A percentile compares a stretch with the other conserved stretches of the same genome.
phyloP scores from a whole-genome alignment of 1,140 invertebrate genomes.

The Bombus difficillimus region DNA sequence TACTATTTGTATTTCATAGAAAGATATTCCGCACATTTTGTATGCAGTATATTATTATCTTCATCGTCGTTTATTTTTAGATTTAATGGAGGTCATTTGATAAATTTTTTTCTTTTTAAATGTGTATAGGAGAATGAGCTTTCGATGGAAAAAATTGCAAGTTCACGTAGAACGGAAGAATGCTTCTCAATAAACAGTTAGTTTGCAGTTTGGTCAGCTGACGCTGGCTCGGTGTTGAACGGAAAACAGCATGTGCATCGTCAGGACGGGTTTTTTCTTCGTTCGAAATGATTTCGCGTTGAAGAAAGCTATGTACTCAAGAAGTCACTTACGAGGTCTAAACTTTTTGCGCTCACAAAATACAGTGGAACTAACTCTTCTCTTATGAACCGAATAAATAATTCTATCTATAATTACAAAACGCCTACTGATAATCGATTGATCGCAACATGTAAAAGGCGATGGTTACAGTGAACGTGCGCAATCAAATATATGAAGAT shows the following conservation, averaged over 20 bases:
- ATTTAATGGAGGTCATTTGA: background rate
- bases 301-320: background rate
- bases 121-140: background rate
- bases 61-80: background rate
- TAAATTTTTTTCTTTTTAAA: no score
- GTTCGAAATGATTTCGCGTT: background rate
- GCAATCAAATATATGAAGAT: background rate
- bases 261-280: background rate
- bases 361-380: background rate
- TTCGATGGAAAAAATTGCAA: slow-evolving; percentile 3
- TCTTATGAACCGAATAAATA: background rate
- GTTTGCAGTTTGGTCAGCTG: slow-evolving; percentile 31
- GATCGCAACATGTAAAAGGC: background rate
- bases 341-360: background rate
- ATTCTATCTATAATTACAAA: background rate
- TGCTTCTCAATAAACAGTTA: slow-evolving; percentile 18
- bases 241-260: background rate
- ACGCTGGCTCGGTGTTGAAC: background rate
- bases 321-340: background rate
- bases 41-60: background rate
- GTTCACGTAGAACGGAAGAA: slow-evolving; percentile 2
- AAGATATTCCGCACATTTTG: background rate
- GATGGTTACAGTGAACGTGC: background rate
- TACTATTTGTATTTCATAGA: background rate
- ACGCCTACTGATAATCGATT: background rate